Conservation (phyloP, 1,140 invertebrate genomes). For the Chelonus insularis region DNA sequence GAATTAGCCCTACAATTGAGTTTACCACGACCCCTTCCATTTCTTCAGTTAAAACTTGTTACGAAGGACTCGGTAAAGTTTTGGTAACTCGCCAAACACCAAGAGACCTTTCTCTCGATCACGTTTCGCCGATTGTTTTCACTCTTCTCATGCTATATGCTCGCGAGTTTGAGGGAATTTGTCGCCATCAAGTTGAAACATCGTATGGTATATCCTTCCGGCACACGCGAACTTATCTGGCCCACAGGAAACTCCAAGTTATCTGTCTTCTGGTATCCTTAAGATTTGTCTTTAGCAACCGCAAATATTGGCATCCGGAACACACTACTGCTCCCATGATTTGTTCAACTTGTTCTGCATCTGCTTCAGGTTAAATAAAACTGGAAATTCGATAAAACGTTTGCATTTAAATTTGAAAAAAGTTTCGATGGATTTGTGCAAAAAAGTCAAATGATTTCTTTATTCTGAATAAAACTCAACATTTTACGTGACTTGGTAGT, state of each 20-base stretch:
- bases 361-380: neutral
- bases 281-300: slow-evolving; percentile 10
- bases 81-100: slow-evolving; percentile 8
- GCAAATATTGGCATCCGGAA: slow-evolving; percentile 15
- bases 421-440: too few species aligned
- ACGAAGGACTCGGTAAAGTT: neutral
- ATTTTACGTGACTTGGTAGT: neutral
- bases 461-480: too few species aligned
- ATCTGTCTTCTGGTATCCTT: slow-evolving; percentile 13
- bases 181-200: slow-evolving; percentile 5
- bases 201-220: slow-evolving; percentile 3
- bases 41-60: neutral
- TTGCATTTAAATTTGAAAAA: neutral
- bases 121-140: slow-evolving; percentile 18
- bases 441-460: too few species aligned
- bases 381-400: neutral
- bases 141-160: slow-evolving; percentile 6
- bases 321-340: slow-evolving; percentile 1
- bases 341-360: slow-evolving; percentile 7
- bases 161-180: slow-evolving; percentile 1
- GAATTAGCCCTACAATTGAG: too few species aligned
- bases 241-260: neutral
- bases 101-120: slow-evolving; percentile 9
- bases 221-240: slow-evolving; percentile 3
- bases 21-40: neutral